Conservation (phyloP, 2,797 vertebrate genomes). For the Anolis apletophallus region DNA sequence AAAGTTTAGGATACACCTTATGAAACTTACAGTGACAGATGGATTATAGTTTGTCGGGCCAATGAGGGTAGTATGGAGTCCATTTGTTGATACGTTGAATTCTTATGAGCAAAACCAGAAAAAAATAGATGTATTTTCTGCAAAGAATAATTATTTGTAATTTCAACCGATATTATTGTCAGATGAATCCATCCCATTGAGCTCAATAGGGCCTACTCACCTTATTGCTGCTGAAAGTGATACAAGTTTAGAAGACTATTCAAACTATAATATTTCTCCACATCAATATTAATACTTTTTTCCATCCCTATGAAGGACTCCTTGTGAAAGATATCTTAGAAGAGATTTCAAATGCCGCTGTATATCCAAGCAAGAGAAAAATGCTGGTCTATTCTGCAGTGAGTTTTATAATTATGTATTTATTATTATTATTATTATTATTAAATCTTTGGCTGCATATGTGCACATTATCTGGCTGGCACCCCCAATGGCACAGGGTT, state of each 20-base stretch:
- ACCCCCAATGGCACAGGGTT: too few relatives aligned
- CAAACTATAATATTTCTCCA: slow-evolving; percentile 19
- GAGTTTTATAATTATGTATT: slow-evolving; percentile 67
- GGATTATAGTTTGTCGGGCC: background rate
- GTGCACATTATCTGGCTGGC: too few relatives aligned
- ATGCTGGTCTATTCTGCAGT: slow-evolving; percentile 90
- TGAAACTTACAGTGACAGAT: background rate
- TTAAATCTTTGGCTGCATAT: background rate
- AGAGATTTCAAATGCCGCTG: slow-evolving; percentile 81
- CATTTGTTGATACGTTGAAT: background rate
- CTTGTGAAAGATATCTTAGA: slow-evolving; percentile 85
- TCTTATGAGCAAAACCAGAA: background rate
- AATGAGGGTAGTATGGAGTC: background rate
- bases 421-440: too few relatives aligned
- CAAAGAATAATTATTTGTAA: background rate
- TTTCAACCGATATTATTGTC: background rate
- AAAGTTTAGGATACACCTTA: background rate
- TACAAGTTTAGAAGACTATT: background rate
- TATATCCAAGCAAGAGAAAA: slow-evolving; percentile 78
- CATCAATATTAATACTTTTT: slow-evolving; percentile 20
- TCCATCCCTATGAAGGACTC: slow-evolving; percentile 81
- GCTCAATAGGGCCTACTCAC: background rate
- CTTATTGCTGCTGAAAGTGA: background rate
- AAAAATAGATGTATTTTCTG: background rate
- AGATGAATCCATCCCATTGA: background rate